Conservation (phyloP, 2,113 vertebrate species). For the Vulpes lagopus region DNA sequence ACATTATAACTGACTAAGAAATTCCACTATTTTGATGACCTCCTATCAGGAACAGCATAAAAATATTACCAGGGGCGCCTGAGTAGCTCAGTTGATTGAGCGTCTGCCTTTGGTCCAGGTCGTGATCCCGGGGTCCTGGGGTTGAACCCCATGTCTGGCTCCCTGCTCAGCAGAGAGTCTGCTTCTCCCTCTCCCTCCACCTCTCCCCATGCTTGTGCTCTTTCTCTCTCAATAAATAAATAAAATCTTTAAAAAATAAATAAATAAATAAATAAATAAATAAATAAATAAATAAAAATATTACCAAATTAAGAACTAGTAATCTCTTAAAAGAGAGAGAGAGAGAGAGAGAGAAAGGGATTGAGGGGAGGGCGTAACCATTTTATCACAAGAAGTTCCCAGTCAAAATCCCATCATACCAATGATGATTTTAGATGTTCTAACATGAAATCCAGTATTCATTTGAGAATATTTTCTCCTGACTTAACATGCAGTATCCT, state of each 20-base stretch:
- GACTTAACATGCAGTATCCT: neutral
- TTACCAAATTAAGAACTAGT: neutral
- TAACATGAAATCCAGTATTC: neutral
- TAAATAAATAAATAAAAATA: neutral
- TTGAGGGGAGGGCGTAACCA: neutral
- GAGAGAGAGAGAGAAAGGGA: neutral
- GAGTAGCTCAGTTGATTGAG: too few species aligned
- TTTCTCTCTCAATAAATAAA: too few species aligned
- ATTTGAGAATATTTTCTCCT: neutral
- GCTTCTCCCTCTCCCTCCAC: too few species aligned
- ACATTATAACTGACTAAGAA: conserved; percentile 26
- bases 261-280: too few species aligned
- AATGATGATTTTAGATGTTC: neutral
- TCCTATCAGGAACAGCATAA: neutral
- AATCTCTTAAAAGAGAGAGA: neutral
- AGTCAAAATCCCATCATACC: neutral
- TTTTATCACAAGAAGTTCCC: neutral
- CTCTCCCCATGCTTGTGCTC: too few species aligned
- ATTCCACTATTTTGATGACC: conserved; percentile 2
- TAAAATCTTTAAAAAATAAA: too few species aligned
- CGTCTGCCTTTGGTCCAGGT: too few species aligned
- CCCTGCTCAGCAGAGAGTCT: too few species aligned
- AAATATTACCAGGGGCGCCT: neutral
- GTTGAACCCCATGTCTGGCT: too few species aligned
- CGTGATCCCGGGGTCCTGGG: too few species aligned